Evolutionary conservation across 2,113 vertebrate species (phyloP).

Genomic region (Nyctibius bracteatus): DNA sequence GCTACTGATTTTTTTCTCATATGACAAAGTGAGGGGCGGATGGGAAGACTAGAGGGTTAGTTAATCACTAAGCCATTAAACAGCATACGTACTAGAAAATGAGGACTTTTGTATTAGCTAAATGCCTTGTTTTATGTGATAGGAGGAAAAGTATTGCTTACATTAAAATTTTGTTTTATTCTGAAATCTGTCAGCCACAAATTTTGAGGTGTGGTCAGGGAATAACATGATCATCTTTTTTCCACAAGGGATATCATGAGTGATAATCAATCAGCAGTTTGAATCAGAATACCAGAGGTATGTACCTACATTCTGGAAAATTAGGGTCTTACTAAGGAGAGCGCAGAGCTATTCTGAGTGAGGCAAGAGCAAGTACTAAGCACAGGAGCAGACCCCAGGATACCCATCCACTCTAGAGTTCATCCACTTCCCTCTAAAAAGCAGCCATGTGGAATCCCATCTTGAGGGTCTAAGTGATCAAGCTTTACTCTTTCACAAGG

Average conservation of each 20-base stretch:
- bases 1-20: not conserved
- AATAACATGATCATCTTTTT: not conserved
- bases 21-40: not conserved
- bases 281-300: not conserved
- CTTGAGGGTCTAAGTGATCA: not conserved
- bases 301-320: not conserved
- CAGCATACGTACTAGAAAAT: not conserved
- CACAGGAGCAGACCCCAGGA: not conserved
- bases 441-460: not conserved
- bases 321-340: not conserved
- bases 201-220: not conserved
- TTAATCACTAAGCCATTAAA: not conserved
- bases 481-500: not conserved
- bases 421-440: not conserved
- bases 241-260: not conserved
- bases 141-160: not conserved
- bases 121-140: not conserved
- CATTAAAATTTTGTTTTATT: not conserved
- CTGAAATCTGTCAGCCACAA: not conserved
- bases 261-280: not conserved
- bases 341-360: not conserved
- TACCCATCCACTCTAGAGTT: not conserved
- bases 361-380: not conserved
- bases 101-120: not conserved
- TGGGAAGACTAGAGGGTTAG: not conserved